These are phyloP conservation scores for Cephus pulcher DNA, from an alignment of 2,888 invertebrate genomes.

Conservation along the genomic window DNA sequence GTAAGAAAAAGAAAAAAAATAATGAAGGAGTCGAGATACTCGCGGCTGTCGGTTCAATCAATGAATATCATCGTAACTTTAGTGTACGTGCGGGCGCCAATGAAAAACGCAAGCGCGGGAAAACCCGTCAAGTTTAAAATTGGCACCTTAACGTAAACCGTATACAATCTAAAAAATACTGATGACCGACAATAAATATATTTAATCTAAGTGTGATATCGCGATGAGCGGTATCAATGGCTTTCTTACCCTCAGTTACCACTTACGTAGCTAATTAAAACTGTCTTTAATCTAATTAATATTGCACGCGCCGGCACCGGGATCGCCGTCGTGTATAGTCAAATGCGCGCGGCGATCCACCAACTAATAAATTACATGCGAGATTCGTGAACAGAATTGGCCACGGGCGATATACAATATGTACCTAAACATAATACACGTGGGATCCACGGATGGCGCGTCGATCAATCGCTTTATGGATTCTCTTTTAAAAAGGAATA, in stretches of 20 bases:
- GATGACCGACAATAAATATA: constrained; percentile 24
- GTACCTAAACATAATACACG: too few relatives aligned
- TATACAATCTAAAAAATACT: constrained; percentile 8
- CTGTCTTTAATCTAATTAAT: constrained; percentile 52
- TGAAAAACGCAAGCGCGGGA: too few relatives aligned
- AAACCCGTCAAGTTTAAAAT: too few relatives aligned
- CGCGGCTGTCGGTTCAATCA: constrained; percentile 1
- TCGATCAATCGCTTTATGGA: neutral
- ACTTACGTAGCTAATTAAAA: constrained; percentile 36
- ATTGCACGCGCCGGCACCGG: constrained; percentile 66
- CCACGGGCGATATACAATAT: neutral
- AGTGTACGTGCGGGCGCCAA: too few relatives aligned
- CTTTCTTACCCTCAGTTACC: constrained; percentile 23
- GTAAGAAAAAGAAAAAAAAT: too few relatives aligned
- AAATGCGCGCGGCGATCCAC: constrained; percentile 19
- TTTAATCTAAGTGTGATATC: constrained; percentile 14
- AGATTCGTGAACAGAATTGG: constrained; percentile 22
- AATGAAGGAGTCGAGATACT: too few relatives aligned
- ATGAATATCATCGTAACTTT: constrained; percentile 8
- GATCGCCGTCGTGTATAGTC: constrained; percentile 31
- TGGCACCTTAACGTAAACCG: neutral
- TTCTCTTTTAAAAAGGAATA: constrained; percentile 10
- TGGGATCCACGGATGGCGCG: neutral
- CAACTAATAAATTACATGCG: constrained; percentile 32
- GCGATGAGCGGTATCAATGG: neutral